These are phyloP conservation scores for Dryobates pubescens DNA, from an alignment of 2,797 vertebrate genomes.

Conservation along the genomic window DNA sequence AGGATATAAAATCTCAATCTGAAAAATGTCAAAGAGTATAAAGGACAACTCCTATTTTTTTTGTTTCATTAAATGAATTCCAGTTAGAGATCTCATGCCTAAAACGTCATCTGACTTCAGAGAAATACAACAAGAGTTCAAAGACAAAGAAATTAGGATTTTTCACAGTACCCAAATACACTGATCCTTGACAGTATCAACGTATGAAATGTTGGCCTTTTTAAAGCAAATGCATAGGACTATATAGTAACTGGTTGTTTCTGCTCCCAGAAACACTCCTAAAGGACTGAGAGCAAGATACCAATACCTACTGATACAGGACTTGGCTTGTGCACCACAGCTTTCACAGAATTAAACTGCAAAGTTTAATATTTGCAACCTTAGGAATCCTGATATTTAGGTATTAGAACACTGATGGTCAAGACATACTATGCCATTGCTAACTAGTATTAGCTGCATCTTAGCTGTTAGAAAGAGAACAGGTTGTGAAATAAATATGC, in stretches of 20 bases:
- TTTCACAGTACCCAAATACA: not conserved
- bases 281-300: not conserved
- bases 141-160: not conserved
- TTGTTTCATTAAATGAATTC: not conserved
- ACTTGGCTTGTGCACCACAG: not conserved
- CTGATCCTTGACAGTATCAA: not conserved
- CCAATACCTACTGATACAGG: not conserved
- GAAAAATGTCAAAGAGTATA: not conserved
- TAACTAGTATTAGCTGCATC: not conserved
- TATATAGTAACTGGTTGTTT: not conserved
- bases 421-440: not conserved
- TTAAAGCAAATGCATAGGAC: not conserved
- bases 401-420: not conserved
- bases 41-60: not conserved
- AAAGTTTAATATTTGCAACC: not conserved
- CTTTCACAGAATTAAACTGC: not conserved
- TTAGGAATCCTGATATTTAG: not conserved
- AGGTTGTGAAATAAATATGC: not conserved
- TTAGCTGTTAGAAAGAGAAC: not conserved
- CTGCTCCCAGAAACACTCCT: not conserved
- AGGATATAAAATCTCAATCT: not conserved
- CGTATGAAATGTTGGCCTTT: not conserved
- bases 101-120: not conserved
- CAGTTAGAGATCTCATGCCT: not conserved
- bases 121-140: not conserved